These are phyloP conservation scores for Pediacus dermestoides DNA, from an alignment of 2,888 invertebrate genomes.

Conservation along the genomic window DNA sequence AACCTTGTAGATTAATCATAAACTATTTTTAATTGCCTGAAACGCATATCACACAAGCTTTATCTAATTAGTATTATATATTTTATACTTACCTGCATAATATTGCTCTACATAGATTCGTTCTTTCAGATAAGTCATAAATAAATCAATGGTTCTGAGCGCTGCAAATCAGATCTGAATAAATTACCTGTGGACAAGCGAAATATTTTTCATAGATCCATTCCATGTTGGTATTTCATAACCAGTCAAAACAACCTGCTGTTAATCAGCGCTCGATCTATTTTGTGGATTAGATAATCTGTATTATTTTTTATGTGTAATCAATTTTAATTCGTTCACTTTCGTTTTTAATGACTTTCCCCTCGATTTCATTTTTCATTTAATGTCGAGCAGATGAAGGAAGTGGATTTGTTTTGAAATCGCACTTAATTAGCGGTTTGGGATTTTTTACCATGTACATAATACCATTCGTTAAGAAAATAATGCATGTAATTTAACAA, in stretches of 20 bases:
- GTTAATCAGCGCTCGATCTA: conserved; percentile 3
- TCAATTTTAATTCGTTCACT: conserved; percentile 10
- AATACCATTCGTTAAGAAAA: no score
- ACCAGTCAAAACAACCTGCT: conserved; percentile 8
- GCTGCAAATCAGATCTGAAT: conserved; percentile 8
- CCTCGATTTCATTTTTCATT: conserved; percentile 7
- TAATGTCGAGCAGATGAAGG: conserved; percentile 5
- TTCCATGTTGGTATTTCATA: conserved; percentile 3
- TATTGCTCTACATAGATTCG: conserved; percentile 10
- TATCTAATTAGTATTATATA: conserved; percentile 1
- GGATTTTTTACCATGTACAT: no score
- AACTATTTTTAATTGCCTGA: conserved; percentile 3
- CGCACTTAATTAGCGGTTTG: no score
- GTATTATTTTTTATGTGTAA: conserved; percentile 7
- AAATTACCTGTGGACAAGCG: conserved; percentile 8
- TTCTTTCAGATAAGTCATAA: conserved; percentile 5
- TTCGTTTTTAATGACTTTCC: conserved; percentile 11
- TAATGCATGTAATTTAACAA: no score
- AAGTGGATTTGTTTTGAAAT: no score
- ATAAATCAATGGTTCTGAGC: conserved; percentile 9
- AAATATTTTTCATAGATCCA: conserved; percentile 4
- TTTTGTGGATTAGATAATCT: conserved; percentile 10
- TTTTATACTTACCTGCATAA: conserved; percentile 8
- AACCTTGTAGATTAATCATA: conserved; percentile 2
- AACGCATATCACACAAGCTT: background rate